Evolutionary conservation across 1,140 invertebrate genomes (phyloP), one percentile per base, ranked within the genome.

Genomic region (Rhizoglyphus robini): DNA sequence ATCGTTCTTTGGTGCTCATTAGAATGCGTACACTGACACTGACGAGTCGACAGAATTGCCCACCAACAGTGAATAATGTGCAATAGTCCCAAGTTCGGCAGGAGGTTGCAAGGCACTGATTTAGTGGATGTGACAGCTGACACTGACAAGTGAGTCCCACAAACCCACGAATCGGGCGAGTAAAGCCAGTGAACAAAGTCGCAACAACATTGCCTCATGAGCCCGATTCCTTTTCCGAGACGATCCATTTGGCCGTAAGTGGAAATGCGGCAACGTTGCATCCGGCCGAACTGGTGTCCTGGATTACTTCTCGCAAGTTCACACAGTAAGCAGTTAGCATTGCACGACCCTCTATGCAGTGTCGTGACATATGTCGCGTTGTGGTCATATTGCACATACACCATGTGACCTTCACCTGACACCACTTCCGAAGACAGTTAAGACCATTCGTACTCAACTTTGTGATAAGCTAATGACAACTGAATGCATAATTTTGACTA

Each of bases 111-210:
- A n/a, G n/a, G 36, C 36, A 41, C 36, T 41, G 36, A 41, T 41
- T 41, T 18, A 5, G 41, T 23, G 31, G 51, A 11, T 8, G 51
- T 54, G 51, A 54, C 51, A 54, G 51, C 51, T 54, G 51, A 54
- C 51, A 23, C 51, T 54, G 51, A 54, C 58, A 27, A 48, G 49
- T 11, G 20, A n/a, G n/a, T n/a, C n/a, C n/a, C n/a, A n/a, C n/a
- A n/a, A n/a, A 13, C n/a, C 41, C n/a, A 46, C 13, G 13, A 46
- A n/a, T 13, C n/a, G 41, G 41, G 41, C 41, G 41, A 13, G 13
- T n/a, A 13, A 46, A 13, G 41, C n/a, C 13, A 13, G 41, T 46
- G 41, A 13, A n/a, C n/a, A n/a, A 13, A n/a, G 13, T 13, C 4
- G 31, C 34, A 59, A 59, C 8, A 11, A 41, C 36, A 41, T 41